Conservation (phyloP, 2,888 invertebrate species). For the Eupithecia vulgata region DNA sequence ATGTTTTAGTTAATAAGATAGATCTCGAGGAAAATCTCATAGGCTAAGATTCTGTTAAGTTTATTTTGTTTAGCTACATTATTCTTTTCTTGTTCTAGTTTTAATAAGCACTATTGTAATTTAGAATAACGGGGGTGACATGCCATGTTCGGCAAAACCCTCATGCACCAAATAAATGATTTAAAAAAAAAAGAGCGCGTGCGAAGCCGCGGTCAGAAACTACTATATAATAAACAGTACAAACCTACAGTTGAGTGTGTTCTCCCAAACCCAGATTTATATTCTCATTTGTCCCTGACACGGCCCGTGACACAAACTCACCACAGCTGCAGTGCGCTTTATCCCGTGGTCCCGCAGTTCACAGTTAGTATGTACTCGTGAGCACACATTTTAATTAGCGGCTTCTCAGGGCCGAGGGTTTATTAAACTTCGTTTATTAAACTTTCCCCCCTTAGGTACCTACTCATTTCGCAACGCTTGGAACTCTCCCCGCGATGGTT, state of each 20-base stretch:
- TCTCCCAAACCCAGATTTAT: background rate
- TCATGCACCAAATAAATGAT: too few relatives aligned
- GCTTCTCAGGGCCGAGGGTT: conserved; percentile 46
- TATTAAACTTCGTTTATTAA: conserved; percentile 55
- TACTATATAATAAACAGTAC: too few relatives aligned
- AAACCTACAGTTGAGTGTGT: background rate
- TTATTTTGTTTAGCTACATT: too few relatives aligned
- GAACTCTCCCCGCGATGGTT: conserved; percentile 19
- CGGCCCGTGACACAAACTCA: conserved; percentile 25
- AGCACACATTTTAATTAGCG: conserved; percentile 54
- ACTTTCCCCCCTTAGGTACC: conserved; percentile 35
- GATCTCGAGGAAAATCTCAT: too few relatives aligned
- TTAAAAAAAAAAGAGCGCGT: too few relatives aligned
- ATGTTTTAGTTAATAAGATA: too few relatives aligned
- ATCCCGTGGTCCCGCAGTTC: conserved; percentile 37
- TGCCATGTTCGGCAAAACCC: too few relatives aligned
- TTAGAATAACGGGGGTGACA: too few relatives aligned
- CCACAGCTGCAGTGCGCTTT: conserved; percentile 42
- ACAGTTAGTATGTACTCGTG: conserved; percentile 9
- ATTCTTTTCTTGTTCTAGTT: too few relatives aligned
- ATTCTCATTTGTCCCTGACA: background rate
- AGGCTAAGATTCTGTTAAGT: too few relatives aligned
- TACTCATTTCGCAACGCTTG: conserved; percentile 28
- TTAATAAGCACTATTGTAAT: too few relatives aligned
- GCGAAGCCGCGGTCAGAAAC: too few relatives aligned